phyloP scores from a whole-genome alignment of 2,113 vertebrate genomes.

The Chitala chitala region DNA sequence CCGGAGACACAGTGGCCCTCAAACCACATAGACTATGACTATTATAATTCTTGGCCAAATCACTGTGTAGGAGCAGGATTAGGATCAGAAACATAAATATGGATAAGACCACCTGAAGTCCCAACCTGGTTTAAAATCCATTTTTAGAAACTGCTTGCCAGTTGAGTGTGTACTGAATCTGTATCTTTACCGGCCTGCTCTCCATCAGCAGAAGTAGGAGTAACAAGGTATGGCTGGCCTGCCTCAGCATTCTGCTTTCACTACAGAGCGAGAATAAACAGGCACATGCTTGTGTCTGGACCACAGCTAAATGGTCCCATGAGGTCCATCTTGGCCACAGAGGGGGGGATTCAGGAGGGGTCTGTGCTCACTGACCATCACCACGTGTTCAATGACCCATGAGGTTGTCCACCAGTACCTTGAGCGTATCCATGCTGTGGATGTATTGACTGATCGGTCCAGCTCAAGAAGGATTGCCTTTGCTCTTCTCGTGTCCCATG shows the following conservation, averaged over 20 bases:
- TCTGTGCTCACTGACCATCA: too few species aligned
- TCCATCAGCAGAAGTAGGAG: background rate
- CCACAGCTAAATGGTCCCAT: too few species aligned
- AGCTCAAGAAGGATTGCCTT: too few species aligned
- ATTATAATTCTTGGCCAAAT: background rate
- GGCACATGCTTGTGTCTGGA: too few species aligned
- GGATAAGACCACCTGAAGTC: slow-evolving; percentile 1
- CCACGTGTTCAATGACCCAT: too few species aligned
- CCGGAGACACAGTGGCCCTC: background rate
- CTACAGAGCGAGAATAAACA: too few species aligned
- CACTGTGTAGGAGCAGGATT: background rate
- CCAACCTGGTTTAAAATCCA: slow-evolving; percentile 2
- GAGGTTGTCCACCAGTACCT: too few species aligned
- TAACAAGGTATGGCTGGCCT: background rate
- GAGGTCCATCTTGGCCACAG: too few species aligned
- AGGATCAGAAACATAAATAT: background rate
- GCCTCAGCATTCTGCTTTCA: background rate
- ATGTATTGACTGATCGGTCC: too few species aligned
- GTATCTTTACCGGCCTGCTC: background rate
- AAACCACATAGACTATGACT: background rate
- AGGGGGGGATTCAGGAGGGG: too few species aligned
- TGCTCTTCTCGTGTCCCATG: too few species aligned
- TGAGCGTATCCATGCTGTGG: too few species aligned
- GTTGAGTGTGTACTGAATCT: background rate
- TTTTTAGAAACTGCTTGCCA: background rate